Evolutionary conservation across 2,888 invertebrate genomes (phyloP).

Genomic region (Tridacna crocea): DNA sequence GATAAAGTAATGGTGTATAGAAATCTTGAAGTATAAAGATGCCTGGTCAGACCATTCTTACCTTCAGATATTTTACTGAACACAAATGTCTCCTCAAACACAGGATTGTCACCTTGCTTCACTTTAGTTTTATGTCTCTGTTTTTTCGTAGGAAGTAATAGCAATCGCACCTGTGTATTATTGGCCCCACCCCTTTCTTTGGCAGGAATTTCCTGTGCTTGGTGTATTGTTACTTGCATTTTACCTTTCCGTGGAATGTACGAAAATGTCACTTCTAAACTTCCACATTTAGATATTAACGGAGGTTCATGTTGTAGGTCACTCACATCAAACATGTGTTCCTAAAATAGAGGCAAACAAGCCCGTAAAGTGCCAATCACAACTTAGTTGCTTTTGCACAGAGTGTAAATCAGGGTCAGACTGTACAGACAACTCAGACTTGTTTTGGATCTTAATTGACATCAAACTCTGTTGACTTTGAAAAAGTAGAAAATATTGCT

Average conservation of each 20-base stretch:
- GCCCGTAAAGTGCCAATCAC: no score
- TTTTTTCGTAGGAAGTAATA: constrained; percentile 95
- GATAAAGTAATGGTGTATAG: no score
- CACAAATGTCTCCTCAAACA: constrained; percentile 96
- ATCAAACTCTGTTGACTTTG: no score
- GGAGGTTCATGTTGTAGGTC: constrained; percentile 82
- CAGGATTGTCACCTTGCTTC: constrained; percentile 94
- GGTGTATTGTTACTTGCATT: constrained; percentile 96
- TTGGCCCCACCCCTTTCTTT: constrained; percentile 82
- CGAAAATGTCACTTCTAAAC: constrained; percentile 93
- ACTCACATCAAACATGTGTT: constrained; percentile 85
- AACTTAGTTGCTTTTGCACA: no score
- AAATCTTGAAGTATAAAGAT: no score
- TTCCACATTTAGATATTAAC: constrained; percentile 87
- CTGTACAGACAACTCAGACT: no score
- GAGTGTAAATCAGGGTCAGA: no score
- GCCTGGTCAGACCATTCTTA: constrained; percentile 29
- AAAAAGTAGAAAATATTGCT: no score
- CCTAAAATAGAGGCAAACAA: constrained; percentile 73
- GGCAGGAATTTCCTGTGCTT: constrained; percentile 92
- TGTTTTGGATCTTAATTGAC: neutral
- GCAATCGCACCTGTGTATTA: constrained; percentile 88
- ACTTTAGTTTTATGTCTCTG: constrained; percentile 98
- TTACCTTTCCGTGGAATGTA: constrained; percentile 96
- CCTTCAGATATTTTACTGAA: constrained; percentile 90